Percentiles rank a stretch among this genome's conserved stretches.
phyloP scores from a whole-genome alignment of 2,113 vertebrate genomes.

The Rissa tridactyla region DNA sequence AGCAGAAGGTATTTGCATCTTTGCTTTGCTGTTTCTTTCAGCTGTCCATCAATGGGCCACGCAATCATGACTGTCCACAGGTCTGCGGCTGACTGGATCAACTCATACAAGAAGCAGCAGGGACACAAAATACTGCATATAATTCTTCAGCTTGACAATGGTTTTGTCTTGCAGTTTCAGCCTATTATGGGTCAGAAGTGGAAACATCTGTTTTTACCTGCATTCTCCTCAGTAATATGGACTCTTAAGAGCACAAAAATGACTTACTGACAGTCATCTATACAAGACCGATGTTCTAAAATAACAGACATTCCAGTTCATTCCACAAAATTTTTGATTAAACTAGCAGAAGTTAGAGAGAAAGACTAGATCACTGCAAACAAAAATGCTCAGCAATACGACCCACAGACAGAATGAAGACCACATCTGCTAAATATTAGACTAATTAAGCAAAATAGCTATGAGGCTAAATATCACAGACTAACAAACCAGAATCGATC shows the following conservation, averaged over 20 bases:
- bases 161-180: slow-evolving; percentile 40
- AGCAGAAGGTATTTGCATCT: not conserved
- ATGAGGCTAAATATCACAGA: not conserved
- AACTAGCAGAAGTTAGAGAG: not conserved
- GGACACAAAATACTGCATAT: slow-evolving; percentile 7
- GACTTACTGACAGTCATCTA: not conserved
- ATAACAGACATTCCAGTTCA: not conserved
- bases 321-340: not conserved
- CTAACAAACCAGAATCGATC: not conserved
- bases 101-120: not conserved
- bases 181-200: not conserved
- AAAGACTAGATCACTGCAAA: not conserved
- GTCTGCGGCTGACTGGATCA: not conserved
- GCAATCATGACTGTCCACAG: not conserved
- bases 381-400: not conserved
- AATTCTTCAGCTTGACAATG: slow-evolving; percentile 42
- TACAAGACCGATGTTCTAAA: not conserved
- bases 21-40: slow-evolving; percentile 29
- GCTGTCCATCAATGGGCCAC: slow-evolving; percentile 26
- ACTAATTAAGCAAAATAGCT: not conserved
- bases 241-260: not conserved
- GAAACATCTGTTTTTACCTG: not conserved
- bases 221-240: not conserved
- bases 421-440: not conserved
- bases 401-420: not conserved